Percentiles rank a stretch among this genome's conserved stretches.
Evolutionary conservation across 2,113 vertebrate species (phyloP).

Genomic region (Perca fluviatilis): DNA sequence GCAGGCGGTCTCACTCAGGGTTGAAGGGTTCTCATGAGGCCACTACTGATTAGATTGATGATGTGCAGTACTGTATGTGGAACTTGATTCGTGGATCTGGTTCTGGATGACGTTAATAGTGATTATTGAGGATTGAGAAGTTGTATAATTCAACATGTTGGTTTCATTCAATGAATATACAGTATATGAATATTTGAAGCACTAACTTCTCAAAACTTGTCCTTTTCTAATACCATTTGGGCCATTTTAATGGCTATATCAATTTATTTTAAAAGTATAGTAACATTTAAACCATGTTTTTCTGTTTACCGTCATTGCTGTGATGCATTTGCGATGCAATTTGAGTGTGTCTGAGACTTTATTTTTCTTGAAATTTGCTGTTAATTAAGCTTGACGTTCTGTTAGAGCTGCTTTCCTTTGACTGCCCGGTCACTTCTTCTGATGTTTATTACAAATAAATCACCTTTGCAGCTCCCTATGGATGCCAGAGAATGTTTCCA

Average conservation of each 20-base stretch:
- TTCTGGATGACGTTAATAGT: background rate
- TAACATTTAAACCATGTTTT: background rate
- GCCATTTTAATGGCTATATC: background rate
- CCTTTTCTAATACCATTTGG: background rate
- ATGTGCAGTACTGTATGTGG: slow-evolving; percentile 1
- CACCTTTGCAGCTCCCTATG: background rate
- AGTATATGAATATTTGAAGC: background rate
- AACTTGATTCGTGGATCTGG: background rate
- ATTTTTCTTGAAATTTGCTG: background rate
- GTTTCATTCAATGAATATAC: background rate
- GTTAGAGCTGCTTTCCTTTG: background rate
- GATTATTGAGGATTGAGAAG: background rate
- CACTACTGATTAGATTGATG: slow-evolving; percentile 13
- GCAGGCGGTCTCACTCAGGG: slow-evolving; percentile 12
- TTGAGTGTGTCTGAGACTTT: background rate
- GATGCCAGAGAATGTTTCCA: slow-evolving; percentile 3
- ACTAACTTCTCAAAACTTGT: background rate
- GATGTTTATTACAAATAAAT: slow-evolving; percentile 32
- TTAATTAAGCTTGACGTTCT: slow-evolving; percentile 1
- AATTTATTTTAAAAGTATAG: background rate
- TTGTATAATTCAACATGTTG: background rate
- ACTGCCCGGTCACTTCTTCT: background rate
- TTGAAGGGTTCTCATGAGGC: slow-evolving; percentile 11
- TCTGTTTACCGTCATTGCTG: background rate
- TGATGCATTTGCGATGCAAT: background rate